These are phyloP conservation scores for Whitmania pigra DNA, from an alignment of 1,140 invertebrate genomes.

Conservation along the genomic window DNA sequence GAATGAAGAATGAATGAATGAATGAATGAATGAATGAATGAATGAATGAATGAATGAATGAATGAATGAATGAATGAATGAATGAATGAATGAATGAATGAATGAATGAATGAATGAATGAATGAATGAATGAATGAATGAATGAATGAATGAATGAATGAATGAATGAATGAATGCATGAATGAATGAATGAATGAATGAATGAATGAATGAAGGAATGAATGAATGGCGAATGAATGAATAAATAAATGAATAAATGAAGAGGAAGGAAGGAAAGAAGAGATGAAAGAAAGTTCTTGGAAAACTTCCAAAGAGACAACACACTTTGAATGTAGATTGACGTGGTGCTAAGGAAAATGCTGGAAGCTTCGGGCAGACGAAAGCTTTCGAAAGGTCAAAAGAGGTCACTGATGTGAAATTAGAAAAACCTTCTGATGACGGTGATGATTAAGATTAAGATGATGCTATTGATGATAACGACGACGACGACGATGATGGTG, in stretches of 20 bases:
- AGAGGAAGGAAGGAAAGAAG: neutral
- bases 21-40: neutral
- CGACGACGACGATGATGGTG: no score
- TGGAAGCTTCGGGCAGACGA: no score
- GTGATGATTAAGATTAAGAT: no score
- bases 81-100: neutral
- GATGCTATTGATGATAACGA: no score
- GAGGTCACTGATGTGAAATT: no score
- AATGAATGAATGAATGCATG: neutral
- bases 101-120: neutral
- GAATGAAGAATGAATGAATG: no score
- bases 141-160: neutral
- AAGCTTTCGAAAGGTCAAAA: no score
- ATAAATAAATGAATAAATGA: neutral
- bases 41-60: constrained; percentile 9
- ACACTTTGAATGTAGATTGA: no score
- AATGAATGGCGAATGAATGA: neutral
- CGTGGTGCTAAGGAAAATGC: no score
- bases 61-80: constrained; percentile 11
- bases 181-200: neutral
- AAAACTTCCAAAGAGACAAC: no score
- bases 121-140: neutral
- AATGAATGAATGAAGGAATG: neutral
- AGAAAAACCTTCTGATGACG: no score
- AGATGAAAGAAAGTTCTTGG: neutral